Evolutionary conservation across 2,888 invertebrate genomes (phyloP), one percentile per base, ranked within the genome.

Genomic region (Smittia sp.): DNA sequence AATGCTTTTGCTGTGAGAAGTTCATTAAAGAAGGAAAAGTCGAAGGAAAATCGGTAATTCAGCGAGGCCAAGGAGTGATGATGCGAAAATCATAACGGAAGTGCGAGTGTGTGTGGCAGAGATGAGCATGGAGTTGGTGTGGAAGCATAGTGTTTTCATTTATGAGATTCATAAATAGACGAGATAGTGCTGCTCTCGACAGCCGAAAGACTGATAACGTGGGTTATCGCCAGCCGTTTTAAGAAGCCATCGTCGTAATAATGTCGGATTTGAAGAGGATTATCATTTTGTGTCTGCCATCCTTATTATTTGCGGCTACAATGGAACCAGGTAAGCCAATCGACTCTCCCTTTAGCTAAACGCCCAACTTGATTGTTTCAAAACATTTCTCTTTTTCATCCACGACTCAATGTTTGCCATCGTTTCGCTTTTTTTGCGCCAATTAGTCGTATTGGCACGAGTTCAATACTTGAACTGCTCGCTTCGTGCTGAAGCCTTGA

Each of bases 261-360:
- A 73, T 73, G 73, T 46, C 39, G 65, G 73, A 73, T 63, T 65
- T 73, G 38, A 39, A 52, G n/a, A 73, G 82, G 76, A 79, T 83
- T 75, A 79, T 83, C 75, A 77, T 83, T 76, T 79, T 83, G 76
- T 83, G 82, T 80, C 80, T 83, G 79, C 82, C 82, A 78, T 81
- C 82, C 76, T 79, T 83, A 77, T 77, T 83, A 75, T 78, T 83
- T 78, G 82, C 82, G 77, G 82, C 83, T 75, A 83, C 82, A 74
- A 76, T 81, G 76, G 82, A 83, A 78, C 82, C 83, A 80, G 82
- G 83, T 83, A 77, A 79, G 78, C 78, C 46, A 46, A 46, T 46
- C 9, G 4, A 46, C 6, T 11, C 9, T 32, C 32, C 46, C 32
- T 32, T n/a, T n/a, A n/a, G n/a, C n/a, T n/a, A n/a, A n/a, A n/a